Base-by-base conservation (phyloP, 92 coral and sea anemone genomes). In the Porites cylindrica region DNA sequence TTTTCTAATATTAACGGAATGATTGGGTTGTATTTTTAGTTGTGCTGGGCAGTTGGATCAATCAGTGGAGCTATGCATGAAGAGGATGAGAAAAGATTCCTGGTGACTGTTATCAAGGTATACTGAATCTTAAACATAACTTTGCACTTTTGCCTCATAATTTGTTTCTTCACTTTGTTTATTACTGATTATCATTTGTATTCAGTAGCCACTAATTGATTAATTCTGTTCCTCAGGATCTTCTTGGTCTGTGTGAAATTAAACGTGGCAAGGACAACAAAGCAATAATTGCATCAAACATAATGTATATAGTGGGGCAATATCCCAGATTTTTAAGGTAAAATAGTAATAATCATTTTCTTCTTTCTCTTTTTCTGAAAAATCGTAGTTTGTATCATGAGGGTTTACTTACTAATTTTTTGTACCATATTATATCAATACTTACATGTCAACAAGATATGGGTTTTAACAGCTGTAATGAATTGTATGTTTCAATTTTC, bases 11-110 rank as follows among this genome's bases (percentile, higher is more conserved):
- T 3, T 7, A 50, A n/a, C 4, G 23, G 7, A 23, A 19, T 76
- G 6, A 21, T 21, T 66, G 59, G 19, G 21, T 12, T 56, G 51
- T 38, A 43, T 65, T 68, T 71, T 20, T 63, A 97, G 99, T 90
- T 97, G 66, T 97, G 99, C 78, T 97, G 99, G 99, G 99, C 99
- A 17, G 96, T 97, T 86, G 99, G 99, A 1, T 97, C 99, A 67
- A 97, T 97, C 84, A 97, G 99, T 93, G 99, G 99, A 76, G 99
- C 99, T 0, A 97, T 97, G 99, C 99, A 97, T 51, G 99, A 97
- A 66, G 99, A 97, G 88, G 99, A 97, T 87, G 99, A 97, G 78
- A 97, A 97, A 82, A 91, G 99, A 77, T 97, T 97, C 71, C 90
- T 97, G 76, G 99, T 97, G 13, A 97, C 99, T 19, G 99, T 97